Evolutionary conservation across 92 coral and sea anemone species (phyloP).

Genomic region (Phymanthus crucifer): DNA sequence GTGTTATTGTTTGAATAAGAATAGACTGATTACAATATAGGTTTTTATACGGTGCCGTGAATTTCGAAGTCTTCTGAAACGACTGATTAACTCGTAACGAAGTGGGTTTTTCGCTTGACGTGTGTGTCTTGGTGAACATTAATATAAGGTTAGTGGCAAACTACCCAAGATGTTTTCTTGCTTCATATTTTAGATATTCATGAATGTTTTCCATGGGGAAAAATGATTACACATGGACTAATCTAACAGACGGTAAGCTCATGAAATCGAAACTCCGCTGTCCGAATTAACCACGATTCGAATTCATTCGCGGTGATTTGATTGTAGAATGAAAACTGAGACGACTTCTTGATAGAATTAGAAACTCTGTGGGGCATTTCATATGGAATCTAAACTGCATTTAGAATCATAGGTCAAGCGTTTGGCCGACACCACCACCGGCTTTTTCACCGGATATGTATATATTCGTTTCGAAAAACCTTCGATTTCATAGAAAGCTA

Average conservation of each 20-base stretch:
- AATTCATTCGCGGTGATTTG: too few relatives aligned
- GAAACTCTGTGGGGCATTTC: neutral
- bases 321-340: too few relatives aligned
- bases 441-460: neutral
- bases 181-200: neutral
- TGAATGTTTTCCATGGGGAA: neutral
- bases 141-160: slow-evolving; percentile 3
- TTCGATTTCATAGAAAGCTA: too few relatives aligned
- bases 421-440: neutral
- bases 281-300: too few relatives aligned
- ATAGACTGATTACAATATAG: slow-evolving; percentile 38
- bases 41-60: slow-evolving; percentile 33
- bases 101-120: neutral
- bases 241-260: neutral
- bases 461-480: neutral
- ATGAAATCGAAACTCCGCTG: neutral
- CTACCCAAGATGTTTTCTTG: neutral
- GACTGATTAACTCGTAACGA: slow-evolving; percentile 15
- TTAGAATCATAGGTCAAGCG: neutral
- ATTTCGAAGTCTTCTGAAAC: slow-evolving; percentile 23
- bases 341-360: too few relatives aligned
- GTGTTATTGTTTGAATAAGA: slow-evolving; percentile 38
- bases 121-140: neutral
- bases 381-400: neutral
- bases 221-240: neutral